Base-by-base conservation (phyloP, 1,140 invertebrate genomes). In the Meteorus sp. region DNA sequence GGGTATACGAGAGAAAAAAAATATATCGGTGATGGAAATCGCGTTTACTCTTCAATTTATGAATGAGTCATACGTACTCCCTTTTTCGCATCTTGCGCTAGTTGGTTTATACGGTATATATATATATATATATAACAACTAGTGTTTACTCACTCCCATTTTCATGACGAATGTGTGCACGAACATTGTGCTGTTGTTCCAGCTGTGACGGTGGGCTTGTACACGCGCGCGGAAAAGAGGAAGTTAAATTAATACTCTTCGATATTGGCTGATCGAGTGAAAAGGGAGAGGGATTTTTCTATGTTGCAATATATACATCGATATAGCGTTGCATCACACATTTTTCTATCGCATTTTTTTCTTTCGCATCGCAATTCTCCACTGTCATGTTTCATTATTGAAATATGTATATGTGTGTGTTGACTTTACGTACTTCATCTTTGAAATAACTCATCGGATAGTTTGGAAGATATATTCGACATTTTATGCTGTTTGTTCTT, bases 1-100 rank as follows among this genome's bases (percentile, higher is more conserved):
- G n/a, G n/a, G n/a, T n/a, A n/a, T n/a, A n/a, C n/a, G n/a, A n/a
- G n/a, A n/a, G n/a, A n/a, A 19, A 20, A n/a, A 43, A 63, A 60
- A 60, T 63, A 54, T 25, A 63, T 63, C 58, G 57, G 43, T 57
- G 60, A 63, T 58, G 39, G 41, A 60, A n/a, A 63, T 63, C 52
- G 31, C 48, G 23, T 29, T n/a, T 15, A 54, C 20, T 59, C 27
- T 44, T n/a, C 39, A 25, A 27, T 39, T 31, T 51, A 33, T 51
- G 48, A 60, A 13, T 60, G n/a, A n/a, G n/a, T n/a, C n/a, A n/a
- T n/a, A n/a, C 52, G 55, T 51, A 44, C n/a, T 31, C 19, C 13
- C 33, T 54, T 11, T 25, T 20, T 5, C 27, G 41, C 33, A 35
- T 48, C 29, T 8, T 43, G 8, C 13, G 8, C 31, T 13, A 25